Evolutionary conservation across 2,113 vertebrate species (phyloP), one percentile per base, ranked within the genome.

Genomic region (Micronycteris hirsuta): DNA sequence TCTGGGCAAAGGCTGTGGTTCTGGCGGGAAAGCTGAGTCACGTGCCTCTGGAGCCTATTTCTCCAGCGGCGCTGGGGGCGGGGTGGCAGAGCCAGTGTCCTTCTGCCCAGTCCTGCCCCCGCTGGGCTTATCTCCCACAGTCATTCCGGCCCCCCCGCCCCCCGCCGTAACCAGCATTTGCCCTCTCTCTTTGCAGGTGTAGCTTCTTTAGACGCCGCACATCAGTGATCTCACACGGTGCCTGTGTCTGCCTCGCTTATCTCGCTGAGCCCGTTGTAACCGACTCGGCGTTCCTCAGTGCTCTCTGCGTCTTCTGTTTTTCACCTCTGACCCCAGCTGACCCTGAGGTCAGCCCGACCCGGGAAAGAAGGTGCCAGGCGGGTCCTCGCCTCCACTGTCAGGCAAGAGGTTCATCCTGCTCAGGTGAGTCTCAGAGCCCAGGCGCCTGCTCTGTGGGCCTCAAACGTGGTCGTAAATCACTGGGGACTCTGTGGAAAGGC

Each of bases 241-340:
- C 71, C 38, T 26, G 14, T 9, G 41, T 74, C 26, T 16, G 36
- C 38, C 41, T 16, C 3, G 14, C 38, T 43, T 7, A 26, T 6
- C 41, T 45, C 1, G 24, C 41, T 45, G 71, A 74, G 71, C 41
- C 14, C 71, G 7, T 45, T 74, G 24, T 31, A 15, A 31, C 65
- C 67, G 56, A 16, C 22, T 83, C 11, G 73, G 54, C 63, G 78
- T 86, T 85, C 83, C 38, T 77, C 82, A 95, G 91, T 81, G 96
- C 73, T 92, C 91, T 87, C 87, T 91, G 71, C 16, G 22, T 71
- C 43, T 61, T 61, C 43, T 5, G 0, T 16, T 38, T 89, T 45
- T 68, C 84, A 36, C 38, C 20, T 88, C 68, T 52, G 78, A n/a
- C 54, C 28, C 38, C 10, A 61, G 56, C 84, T n/a, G 41, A 73